These are phyloP conservation scores for Hepsetus odoe DNA, from an alignment of 2,113 vertebrate genomes.

Conservation along the genomic window DNA sequence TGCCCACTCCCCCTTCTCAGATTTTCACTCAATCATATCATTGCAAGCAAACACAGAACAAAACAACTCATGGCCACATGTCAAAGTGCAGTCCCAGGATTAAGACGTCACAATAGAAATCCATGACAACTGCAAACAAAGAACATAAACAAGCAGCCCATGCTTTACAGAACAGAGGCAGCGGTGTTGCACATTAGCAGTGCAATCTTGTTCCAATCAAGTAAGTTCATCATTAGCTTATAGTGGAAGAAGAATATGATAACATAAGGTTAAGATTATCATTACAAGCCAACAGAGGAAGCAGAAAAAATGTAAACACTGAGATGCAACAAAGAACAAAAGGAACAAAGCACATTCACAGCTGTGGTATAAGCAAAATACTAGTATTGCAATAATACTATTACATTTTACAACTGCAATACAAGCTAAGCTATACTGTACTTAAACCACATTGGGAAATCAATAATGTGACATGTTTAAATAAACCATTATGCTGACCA, in stretches of 20 bases:
- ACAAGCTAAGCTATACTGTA: background rate
- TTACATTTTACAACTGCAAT: background rate
- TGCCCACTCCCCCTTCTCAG: background rate
- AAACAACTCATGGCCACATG: constrained; percentile 18
- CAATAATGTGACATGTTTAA: background rate
- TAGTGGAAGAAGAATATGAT: background rate
- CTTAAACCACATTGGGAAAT: background rate
- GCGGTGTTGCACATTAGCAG: constrained; percentile 18
- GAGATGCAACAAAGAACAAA: background rate
- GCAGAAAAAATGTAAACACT: constrained; percentile 6
- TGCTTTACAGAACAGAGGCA: constrained; percentile 12
- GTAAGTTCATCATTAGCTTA: background rate
- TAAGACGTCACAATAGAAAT: constrained; percentile 56
- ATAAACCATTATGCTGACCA: background rate
- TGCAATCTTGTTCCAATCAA: background rate
- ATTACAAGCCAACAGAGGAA: constrained; percentile 8
- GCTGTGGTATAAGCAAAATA: background rate
- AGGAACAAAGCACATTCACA: background rate
- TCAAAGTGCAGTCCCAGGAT: constrained; percentile 53
- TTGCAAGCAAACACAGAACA: background rate
- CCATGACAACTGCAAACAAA: constrained; percentile 59
- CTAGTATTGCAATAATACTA: background rate
- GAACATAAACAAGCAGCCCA: constrained; percentile 53
- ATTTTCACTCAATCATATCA: constrained; percentile 2
- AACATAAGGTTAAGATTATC: background rate